phyloP scores from a whole-genome alignment of 2,113 vertebrate genomes.

The Coracopsis vasa region DNA sequence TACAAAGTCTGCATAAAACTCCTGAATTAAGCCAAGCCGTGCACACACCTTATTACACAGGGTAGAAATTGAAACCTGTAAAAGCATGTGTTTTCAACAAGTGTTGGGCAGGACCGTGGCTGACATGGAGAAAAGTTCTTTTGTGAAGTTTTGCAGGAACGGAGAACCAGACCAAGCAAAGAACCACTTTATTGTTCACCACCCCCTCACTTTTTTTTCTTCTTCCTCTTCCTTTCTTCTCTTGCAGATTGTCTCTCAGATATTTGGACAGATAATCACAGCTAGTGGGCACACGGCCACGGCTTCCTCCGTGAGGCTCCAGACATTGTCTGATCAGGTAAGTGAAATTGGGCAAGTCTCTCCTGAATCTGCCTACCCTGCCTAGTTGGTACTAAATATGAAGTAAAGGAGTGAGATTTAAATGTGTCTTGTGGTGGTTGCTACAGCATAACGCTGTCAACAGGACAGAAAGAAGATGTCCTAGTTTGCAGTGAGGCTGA shows the following conservation, averaged over 20 bases:
- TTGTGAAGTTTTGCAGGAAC: neutral
- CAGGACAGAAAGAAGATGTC: neutral
- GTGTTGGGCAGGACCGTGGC: neutral
- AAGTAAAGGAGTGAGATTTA: neutral
- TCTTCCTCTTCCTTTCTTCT: conserved; percentile 1
- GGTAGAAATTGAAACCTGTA: neutral
- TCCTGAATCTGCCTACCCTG: neutral
- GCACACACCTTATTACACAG: neutral
- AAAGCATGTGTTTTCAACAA: neutral
- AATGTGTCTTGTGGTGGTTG: neutral
- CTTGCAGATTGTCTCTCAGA: neutral
- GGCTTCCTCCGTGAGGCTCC: neutral
- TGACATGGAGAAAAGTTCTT: neutral
- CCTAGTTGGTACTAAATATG: neutral
- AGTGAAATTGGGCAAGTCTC: neutral
- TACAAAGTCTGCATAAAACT: neutral
- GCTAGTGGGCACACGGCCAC: neutral
- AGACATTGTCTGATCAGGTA: neutral
- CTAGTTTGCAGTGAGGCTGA: neutral
- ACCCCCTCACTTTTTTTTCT: neutral
- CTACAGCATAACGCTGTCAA: neutral
- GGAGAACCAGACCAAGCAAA: neutral
- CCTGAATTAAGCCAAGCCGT: neutral
- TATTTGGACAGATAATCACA: conserved; percentile 2
- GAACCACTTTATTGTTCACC: neutral